Evolutionary conservation across 2,888 invertebrate species (phyloP).

Genomic region (Eupelmus urozonus): DNA sequence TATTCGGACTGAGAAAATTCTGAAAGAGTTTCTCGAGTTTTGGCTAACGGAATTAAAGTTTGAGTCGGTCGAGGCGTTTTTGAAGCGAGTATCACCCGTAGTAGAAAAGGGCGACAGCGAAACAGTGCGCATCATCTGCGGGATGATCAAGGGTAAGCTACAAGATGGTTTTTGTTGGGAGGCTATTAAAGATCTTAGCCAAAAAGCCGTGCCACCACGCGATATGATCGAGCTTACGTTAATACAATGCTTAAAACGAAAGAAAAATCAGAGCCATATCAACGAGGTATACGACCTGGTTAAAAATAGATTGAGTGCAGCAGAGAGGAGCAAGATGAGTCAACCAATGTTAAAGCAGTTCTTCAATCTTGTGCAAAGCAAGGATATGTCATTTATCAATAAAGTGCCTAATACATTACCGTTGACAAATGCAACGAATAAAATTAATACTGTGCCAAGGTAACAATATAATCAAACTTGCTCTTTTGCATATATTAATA

Average conservation of each 20-base stretch:
- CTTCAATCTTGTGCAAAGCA: conserved; percentile 26
- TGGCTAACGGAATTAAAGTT: conserved; percentile 20
- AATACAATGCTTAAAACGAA: conserved; percentile 59
- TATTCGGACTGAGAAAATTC: conserved; percentile 3
- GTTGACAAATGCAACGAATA: conserved; percentile 5
- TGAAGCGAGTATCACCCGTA: conserved; percentile 35
- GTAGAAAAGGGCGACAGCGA: conserved; percentile 21
- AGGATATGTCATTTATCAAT: background rate
- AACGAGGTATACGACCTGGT: conserved; percentile 62
- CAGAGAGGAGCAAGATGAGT: conserved; percentile 42
- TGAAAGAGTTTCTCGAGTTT: conserved; percentile 28
- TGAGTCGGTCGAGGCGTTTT: conserved; percentile 33
- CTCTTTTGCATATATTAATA: background rate
- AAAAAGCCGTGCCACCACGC: conserved; percentile 34
- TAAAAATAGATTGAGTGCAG: background rate
- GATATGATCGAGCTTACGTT: conserved; percentile 59
- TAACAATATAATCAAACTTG: conserved; percentile 10
- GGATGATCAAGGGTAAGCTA: conserved; percentile 42
- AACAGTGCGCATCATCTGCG: conserved; percentile 38
- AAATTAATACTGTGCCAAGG: background rate
- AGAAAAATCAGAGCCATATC: conserved; percentile 57
- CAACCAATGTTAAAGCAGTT: conserved; percentile 27
- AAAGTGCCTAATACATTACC: conserved; percentile 9
- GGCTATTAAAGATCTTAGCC: conserved; percentile 55
- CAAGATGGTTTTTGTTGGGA: conserved; percentile 62